Evolutionary conservation across 1,140 invertebrate genomes (phyloP).

Genomic region (Muscidifurax raptorellus): DNA sequence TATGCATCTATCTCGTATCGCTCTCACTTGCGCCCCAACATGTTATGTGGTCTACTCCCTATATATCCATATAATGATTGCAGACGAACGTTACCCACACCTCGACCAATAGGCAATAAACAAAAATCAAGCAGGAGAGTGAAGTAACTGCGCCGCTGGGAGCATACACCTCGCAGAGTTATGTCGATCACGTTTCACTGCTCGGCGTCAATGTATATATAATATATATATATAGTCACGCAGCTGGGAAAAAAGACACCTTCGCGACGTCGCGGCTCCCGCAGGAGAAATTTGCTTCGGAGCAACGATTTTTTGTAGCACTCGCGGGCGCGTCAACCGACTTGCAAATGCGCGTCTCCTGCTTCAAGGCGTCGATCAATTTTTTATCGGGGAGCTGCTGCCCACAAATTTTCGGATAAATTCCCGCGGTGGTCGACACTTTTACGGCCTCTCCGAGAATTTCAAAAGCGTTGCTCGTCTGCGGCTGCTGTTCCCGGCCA

Average conservation of each 20-base stretch:
- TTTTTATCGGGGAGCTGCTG: constrained; percentile 13
- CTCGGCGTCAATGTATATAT: not conserved
- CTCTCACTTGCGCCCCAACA: no score
- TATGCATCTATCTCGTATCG: no score
- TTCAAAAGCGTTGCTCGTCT: not conserved
- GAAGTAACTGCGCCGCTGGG: constrained; percentile 7
- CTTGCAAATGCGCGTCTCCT: constrained; percentile 37
- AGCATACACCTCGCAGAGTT: constrained; percentile 16
- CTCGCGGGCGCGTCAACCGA: not conserved
- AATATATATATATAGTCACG: not conserved
- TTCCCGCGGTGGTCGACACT: not conserved
- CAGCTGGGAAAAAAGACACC: not conserved
- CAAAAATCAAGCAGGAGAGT: constrained; percentile 23
- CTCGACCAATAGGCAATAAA: not conserved
- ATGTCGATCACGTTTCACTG: constrained; percentile 35
- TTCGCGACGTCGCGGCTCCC: not conserved
- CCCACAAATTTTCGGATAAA: constrained; percentile 13
- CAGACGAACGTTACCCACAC: no score
- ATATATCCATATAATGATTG: not conserved
- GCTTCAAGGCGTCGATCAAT: constrained; percentile 22
- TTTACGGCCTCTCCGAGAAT: not conserved
- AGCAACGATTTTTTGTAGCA: not conserved
- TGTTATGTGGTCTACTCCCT: no score
- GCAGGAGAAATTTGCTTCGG: constrained; percentile 12
- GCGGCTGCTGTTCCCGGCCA: no score